Base-by-base conservation (phyloP, 2,797 vertebrate genomes). In the Myripristis murdjan region DNA sequence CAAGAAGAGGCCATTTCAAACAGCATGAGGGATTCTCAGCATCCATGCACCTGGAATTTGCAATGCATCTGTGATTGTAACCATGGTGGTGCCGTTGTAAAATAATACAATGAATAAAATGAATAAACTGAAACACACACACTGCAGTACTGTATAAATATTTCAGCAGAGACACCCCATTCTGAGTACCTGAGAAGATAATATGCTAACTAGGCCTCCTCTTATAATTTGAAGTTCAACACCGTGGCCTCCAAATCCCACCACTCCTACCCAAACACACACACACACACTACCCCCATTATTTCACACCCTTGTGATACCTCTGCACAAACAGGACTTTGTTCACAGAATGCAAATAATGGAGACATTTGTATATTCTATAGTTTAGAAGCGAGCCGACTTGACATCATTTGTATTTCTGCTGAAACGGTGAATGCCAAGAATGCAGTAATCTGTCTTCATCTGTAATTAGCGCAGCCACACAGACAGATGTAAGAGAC, bases 331-430 rank as follows among this genome's bases (percentile, higher is more conserved):
- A 69, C 52, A 79, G 65, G 35, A 60, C 59, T 55, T 31, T 47
- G 41, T 52, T 71, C 77, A 47, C 54, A 59, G 56, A 64, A 55
- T 61, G 75, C 63, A 77, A 73, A 84, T 72, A 73, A 79, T 56
- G 53, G 58, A 72, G 37, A 58, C 81, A 75, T 75, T 58, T 33
- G 53, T 55, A 39, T 24, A 63, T 73, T 57, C 73, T 62, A 84
- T 61, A 72, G 69, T 70, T 67, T 47, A 73, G 64, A 82, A 70
- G 16, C 56, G 58, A 85, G 67, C 41, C 48, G 26, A 58, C 60
- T 72, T 79, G 68, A 73, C 61, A 48, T 58, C 62, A 91, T 88
- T 87, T 88, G 77, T 84, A 85, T 82, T 82, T 83, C 49, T 56
- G 82, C 85, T 83, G 75, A 87, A 87, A 75, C 70, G 71, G 78